Evolutionary conservation across 2,113 vertebrate genomes (phyloP).

Genomic region (Orthonyx spaldingii): DNA sequence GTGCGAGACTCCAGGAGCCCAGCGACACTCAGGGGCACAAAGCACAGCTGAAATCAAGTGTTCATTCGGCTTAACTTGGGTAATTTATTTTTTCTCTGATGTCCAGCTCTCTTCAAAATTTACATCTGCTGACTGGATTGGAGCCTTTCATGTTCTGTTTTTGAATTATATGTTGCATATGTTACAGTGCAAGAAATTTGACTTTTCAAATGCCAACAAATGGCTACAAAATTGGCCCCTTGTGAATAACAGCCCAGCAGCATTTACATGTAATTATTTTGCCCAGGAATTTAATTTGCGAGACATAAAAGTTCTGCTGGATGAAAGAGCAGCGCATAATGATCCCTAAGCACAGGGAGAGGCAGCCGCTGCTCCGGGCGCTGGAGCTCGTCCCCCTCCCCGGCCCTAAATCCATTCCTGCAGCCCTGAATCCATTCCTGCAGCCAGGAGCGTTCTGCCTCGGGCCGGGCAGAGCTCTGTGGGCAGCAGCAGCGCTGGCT

Average conservation of each 20-base stretch:
- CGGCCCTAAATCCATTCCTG: background rate
- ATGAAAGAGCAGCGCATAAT: conserved; percentile 46
- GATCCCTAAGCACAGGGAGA: conserved; percentile 41
- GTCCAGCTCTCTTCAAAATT: conserved; percentile 9
- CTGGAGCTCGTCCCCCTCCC: background rate
- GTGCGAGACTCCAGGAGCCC: accelerated
- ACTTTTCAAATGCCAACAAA: conserved; percentile 70
- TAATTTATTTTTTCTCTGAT: conserved; percentile 1
- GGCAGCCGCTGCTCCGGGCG: background rate
- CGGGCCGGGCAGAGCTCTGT: accelerated
- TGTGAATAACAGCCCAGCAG: conserved; percentile 62
- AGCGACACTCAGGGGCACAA: accelerated
- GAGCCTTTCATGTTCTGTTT: conserved; percentile 50
- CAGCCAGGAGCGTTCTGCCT: background rate
- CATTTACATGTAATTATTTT: conserved; percentile 73
- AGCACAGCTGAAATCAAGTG: background rate
- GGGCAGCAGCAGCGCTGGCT: background rate
- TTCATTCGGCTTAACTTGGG: background rate
- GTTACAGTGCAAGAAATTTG: conserved; percentile 56
- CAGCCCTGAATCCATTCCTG: too few relatives aligned
- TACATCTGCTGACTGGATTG: background rate
- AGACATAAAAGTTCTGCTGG: conserved; percentile 58
- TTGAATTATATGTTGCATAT: conserved; percentile 39
- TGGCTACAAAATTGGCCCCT: conserved; percentile 69
- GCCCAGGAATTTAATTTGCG: conserved; percentile 65